Evolutionary conservation across 2,888 invertebrate species (phyloP).

Genomic region (Andrena bucephala): DNA sequence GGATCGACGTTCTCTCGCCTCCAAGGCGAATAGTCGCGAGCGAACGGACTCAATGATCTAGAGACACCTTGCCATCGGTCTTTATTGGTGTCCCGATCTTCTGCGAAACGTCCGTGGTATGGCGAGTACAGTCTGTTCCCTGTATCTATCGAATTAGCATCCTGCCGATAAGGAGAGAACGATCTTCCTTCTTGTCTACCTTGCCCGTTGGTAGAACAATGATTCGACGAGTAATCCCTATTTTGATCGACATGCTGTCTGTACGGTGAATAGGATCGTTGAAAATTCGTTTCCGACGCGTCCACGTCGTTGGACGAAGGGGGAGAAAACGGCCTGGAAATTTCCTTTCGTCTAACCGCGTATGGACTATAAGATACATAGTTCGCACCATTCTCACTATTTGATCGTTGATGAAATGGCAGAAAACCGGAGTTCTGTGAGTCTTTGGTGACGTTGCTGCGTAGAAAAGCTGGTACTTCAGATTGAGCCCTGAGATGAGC

Average conservation of each 20-base stretch:
- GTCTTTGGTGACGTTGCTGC: constrained; percentile 78
- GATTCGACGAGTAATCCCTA: constrained; percentile 67
- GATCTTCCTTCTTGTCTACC: constrained; percentile 66
- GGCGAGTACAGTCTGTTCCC: constrained; percentile 77
- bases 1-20: constrained; percentile 84
- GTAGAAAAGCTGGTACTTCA: constrained; percentile 77
- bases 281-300: constrained; percentile 70
- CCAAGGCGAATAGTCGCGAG: constrained; percentile 84
- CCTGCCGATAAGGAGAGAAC: constrained; percentile 76
- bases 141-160: constrained; percentile 69
- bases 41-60: constrained; percentile 82
- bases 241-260: constrained; percentile 72
- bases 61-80: constrained; percentile 80
- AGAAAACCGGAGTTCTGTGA: constrained; percentile 74
- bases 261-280: constrained; percentile 80
- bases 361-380: constrained; percentile 83
- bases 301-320: constrained; percentile 75
- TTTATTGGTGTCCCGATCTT: constrained; percentile 73
- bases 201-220: constrained; percentile 71
- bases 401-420: constrained; percentile 79
- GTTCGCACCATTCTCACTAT: constrained; percentile 80
- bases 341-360: constrained; percentile 80
- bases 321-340: constrained; percentile 79
- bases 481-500: constrained; percentile 78
- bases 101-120: constrained; percentile 75